Evolutionary conservation across 2,888 invertebrate species (phyloP), one percentile per base, ranked within the genome.

Genomic region (Dynastes hyllus): DNA sequence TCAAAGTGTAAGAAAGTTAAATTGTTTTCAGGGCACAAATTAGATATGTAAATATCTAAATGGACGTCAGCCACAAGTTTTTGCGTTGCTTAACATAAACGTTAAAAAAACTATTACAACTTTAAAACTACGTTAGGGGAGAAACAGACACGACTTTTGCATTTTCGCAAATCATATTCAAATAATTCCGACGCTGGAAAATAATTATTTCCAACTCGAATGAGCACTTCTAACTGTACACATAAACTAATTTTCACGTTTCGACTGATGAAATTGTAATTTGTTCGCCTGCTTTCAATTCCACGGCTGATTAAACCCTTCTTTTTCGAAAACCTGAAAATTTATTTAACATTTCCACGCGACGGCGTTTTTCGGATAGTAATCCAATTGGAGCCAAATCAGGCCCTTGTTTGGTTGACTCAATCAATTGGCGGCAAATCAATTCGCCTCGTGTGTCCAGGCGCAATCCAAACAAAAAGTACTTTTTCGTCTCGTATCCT

Each of bases 31-130:
- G 50, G 22, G 29, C 50, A 13, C 22, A 69, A 69, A 69, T 69
- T 69, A 69, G 53, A 69, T 69, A 69, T 69, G 51, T 40, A 51
- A 51, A 69, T 69, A 69, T 51, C 29, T 9, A 51, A 51, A 69
- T 8, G 11, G 11, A 66, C 40, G 16, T 13, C 32, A 66, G 66
- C 8, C 55, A 2, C 55, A 66, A 40, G 16, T 40, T 37, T 66
- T n/a, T 13, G 6, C n/a, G 55, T 11, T 13, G 55, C 22, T 55
- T 55, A 55, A n/a, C 2, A 5, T 16, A 63, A 61, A 61, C 6
- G 63, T 22, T 22, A 63, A 45, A 45, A 45, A 11, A 8, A 45
- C 45, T 11, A 11, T 45, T 8, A 45, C 11, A 45, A 45, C 45
- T 45, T 45, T 3, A 45, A 45, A 8, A 45, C 45, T 45, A 45